Evolutionary conservation across 1,140 invertebrate genomes (phyloP), one percentile per base, ranked within the genome.

Genomic region (Caenorhabditis elegans): DNA sequence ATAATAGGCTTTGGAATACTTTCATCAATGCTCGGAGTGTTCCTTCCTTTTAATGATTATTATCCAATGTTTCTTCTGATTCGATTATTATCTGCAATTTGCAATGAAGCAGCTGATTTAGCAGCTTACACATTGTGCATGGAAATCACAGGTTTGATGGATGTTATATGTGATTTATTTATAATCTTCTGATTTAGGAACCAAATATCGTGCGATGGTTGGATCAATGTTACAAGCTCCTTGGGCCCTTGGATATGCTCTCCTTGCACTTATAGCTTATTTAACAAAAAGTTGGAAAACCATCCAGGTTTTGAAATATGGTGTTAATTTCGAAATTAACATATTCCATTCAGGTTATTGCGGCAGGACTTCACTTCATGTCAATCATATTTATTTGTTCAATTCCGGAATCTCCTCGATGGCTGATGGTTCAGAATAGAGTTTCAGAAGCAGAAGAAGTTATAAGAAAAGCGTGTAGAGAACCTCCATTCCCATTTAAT

Each of bases 41-140:
- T 89, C 31, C 82, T 89, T 48, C 88, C 88, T 3, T 89, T 90
- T 75, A 86, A 84, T 36, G 88, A 87, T 17, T 89, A 89, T 76
- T 89, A 89, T 70, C 88, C 88, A 2, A 86, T 89, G 86, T 89
- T 89, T 78, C 80, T 89, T 4, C 70, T 90, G 47, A 85, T 89
- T 48, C 87, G 88, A 22, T 89, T 89, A 79, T 43, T 89, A 15
- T 77, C 86, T 13, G 88, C 88, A 13, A 85, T 82, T 22, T 89
- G 86, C 43, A 88, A 88, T 53, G 87, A 88, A 83, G 87, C 87
- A 15, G 85, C 85, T 55, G 86, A 89, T 81, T 53, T 89, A 43
- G 88, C 88, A 19, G 85, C 85, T 10, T 85, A 85, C 55, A 85
- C 86, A 26, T 49, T 85, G 22, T 85, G 85, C 80, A 89, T 89